Conservation (phyloP, 2,888 invertebrate genomes). For the Heliconius ethilla region DNA sequence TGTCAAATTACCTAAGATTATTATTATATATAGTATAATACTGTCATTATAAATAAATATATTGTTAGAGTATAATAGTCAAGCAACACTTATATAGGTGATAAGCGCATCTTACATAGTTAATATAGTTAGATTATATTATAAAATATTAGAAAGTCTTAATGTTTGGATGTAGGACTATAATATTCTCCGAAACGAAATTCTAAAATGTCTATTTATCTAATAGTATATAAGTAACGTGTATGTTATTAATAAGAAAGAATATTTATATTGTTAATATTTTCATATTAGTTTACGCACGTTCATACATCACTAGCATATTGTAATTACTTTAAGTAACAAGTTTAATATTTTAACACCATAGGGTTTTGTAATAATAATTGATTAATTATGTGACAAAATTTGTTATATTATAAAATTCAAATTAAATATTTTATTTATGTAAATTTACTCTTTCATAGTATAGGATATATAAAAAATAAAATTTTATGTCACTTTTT, state of each 20-base stretch:
- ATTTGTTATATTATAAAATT: constrained; percentile 17
- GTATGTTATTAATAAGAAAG: constrained; percentile 31
- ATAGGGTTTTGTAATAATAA: neutral
- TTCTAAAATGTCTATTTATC: constrained; percentile 76
- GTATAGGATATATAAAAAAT: neutral
- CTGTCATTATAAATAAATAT: neutral
- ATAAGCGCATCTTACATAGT: neutral
- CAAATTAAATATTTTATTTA: constrained; percentile 14
- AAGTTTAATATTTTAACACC: neutral
- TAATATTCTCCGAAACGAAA: constrained; percentile 74
- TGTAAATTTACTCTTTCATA: constrained; percentile 9
- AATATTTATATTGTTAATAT: constrained; percentile 10
- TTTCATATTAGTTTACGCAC: constrained; percentile 11
- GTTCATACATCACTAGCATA: constrained; percentile 5
- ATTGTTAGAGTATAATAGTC: neutral
- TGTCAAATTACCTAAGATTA: neutral
- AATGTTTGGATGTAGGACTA: constrained; percentile 18
- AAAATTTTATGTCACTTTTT: neutral
- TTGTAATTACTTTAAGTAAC: constrained; percentile 6
- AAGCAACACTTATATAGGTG: neutral
- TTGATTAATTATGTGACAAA: neutral
- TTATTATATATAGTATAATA: neutral
- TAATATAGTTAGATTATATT: constrained; percentile 5
- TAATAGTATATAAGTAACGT: constrained; percentile 61
- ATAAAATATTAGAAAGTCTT: constrained; percentile 18